Percentiles rank a stretch among this genome's conserved stretches.
Conservation (phyloP, 2,888 invertebrate species). For the Rhimphoctona megacephalus region DNA sequence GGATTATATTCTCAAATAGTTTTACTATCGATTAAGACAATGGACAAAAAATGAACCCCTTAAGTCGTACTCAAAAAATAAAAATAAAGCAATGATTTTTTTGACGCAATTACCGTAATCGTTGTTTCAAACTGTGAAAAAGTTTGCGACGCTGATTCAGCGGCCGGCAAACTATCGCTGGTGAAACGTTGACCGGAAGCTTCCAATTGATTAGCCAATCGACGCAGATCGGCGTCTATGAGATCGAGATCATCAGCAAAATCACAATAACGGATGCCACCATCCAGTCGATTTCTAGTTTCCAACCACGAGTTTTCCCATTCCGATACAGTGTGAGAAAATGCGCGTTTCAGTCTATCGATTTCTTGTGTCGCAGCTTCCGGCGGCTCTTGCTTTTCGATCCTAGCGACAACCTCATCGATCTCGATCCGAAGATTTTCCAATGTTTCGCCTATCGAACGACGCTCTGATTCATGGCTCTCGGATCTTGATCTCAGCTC, state of each 20-base stretch:
- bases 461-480: constrained; percentile 57
- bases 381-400: constrained; percentile 90
- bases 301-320: constrained; percentile 89
- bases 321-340: constrained; percentile 87
- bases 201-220: constrained; percentile 78
- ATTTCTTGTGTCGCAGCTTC: constrained; percentile 89
- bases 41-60: too few relatives aligned
- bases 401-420: constrained; percentile 89
- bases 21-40: too few relatives aligned
- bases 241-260: constrained; percentile 90
- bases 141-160: constrained; percentile 89
- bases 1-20: too few relatives aligned
- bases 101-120: constrained; percentile 87
- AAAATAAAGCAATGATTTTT: background rate
- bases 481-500: constrained; percentile 64
- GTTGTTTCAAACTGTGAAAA: constrained; percentile 92
- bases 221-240: constrained; percentile 89
- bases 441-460: constrained; percentile 86
- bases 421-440: constrained; percentile 89
- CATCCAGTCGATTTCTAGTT: constrained; percentile 87
- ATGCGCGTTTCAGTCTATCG: constrained; percentile 88
- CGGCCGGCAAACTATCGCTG: constrained; percentile 90
- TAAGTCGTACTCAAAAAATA: too few relatives aligned
- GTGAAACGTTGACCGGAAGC: constrained; percentile 81
- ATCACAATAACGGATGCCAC: constrained; percentile 88